Percentiles rank a stretch among this genome's conserved stretches.
Conservation (phyloP, 1,140 invertebrate genomes). For the Periplaneta americana region DNA sequence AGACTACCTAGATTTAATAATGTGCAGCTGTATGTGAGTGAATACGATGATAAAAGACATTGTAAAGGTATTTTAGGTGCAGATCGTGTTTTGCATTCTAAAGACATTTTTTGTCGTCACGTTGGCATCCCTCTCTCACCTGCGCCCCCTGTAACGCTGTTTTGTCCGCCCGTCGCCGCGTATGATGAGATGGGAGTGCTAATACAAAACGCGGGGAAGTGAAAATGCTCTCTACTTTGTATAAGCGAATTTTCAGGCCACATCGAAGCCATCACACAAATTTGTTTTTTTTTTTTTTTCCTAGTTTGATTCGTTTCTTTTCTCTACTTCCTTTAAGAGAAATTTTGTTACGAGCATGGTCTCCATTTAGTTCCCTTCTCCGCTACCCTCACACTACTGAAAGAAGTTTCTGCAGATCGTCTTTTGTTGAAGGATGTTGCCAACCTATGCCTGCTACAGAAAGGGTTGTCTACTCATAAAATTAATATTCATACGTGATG, state of each 20-base stretch:
- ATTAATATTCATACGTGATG: no score
- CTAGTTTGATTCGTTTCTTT: neutral
- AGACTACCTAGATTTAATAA: no score
- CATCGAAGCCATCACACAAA: constrained; percentile 10
- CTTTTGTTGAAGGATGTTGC: no score
- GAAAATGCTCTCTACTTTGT: neutral
- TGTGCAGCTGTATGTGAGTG: no score
- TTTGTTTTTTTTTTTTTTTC: neutral
- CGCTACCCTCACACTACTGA: no score
- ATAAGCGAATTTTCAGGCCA: constrained; percentile 1
- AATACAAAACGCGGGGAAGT: neutral
- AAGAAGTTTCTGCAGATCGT: neutral
- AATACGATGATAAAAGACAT: no score
- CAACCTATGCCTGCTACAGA: no score
- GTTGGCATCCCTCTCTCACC: neutral
- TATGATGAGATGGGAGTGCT: constrained; percentile 3
- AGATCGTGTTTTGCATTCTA: neutral
- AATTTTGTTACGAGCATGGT: neutral
- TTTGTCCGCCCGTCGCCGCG: neutral
- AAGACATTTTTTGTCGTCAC: neutral
- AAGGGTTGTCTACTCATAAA: no score
- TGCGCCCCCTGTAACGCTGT: neutral
- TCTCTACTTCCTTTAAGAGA: neutral
- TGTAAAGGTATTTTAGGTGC: no score
- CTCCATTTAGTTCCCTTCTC: neutral